Evolutionary conservation across 2,113 vertebrate species (phyloP).

Genomic region (Ochotona princeps): DNA sequence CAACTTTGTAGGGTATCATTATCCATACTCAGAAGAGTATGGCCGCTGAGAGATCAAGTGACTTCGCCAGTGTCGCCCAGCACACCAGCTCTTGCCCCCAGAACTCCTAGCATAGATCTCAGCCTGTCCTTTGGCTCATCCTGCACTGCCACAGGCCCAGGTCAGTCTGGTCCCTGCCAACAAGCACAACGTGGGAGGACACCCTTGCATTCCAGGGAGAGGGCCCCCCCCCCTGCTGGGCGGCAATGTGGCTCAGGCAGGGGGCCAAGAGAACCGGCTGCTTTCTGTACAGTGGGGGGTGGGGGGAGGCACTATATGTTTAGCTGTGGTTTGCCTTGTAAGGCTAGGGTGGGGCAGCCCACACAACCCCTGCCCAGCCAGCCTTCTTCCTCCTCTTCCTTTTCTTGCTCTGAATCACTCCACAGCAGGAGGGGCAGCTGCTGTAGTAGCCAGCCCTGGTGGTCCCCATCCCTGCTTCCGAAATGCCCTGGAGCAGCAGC

Average conservation of each 20-base stretch:
- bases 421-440: background rate
- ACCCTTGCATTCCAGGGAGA: background rate
- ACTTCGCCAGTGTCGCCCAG: background rate
- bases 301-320: background rate
- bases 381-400: conserved; percentile 43
- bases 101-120: background rate
- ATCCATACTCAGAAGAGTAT: background rate
- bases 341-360: background rate
- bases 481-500: background rate
- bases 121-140: background rate
- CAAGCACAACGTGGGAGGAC: background rate
- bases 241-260: background rate
- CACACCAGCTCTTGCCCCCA: background rate
- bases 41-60: background rate
- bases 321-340: conserved; percentile 26
- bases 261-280: background rate
- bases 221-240: background rate
- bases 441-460: background rate
- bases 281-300: background rate
- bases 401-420: conserved; percentile 48
- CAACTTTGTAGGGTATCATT: background rate
- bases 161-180: background rate
- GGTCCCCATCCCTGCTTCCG: background rate
- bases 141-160: background rate
- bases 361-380: background rate